Base-by-base conservation (phyloP, 2,888 invertebrate species). In the Rhagonycha lutea region DNA sequence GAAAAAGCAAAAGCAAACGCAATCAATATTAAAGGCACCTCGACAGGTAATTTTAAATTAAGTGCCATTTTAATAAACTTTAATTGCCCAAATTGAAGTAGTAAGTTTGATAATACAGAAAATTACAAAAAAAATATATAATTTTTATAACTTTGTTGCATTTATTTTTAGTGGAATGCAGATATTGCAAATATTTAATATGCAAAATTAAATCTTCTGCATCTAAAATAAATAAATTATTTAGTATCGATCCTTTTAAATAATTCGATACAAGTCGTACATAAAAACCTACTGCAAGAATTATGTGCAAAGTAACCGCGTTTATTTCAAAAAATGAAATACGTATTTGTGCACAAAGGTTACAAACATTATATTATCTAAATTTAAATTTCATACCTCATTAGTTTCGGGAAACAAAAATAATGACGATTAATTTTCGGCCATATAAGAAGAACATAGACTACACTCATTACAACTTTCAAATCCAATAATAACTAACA, bases 1-100 rank as follows among this genome's bases (percentile, higher is more conserved):
- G 73, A 72, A 12, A 79, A 24, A 70, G 73, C 71, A 68, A 77
- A 75, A 69, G 71, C 72, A 71, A 65, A 77, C 14, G 75, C 71
- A 11, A 79, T 67, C 3, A 77, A 63, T 60, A 75, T 28, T 26
- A 77, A 67, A 23, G 79, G 79, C n/a, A 79, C 32, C 74, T 79
- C 77, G 10, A 76, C 26, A 23, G 65, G 69, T 32, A 78, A 72
- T 71, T 62, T 78, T 26, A 69, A 61, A 18, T n/a, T 11, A 47
- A n/a, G 47, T 47, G 47, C 47, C 47, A 47, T 47, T 47, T n/a
- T 47, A 47, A 47, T 47, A 32, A n/a, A 32, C n/a, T n/a, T 32
- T 47, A 47, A 47, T 7, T 47, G n/a, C 47, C 47, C 47, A 47
- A 47, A 47, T n/a, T 47, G n/a, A 47, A 47, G n/a, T n/a, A 47